Evolutionary conservation across 2,797 vertebrate species (phyloP), one percentile per base, ranked within the genome.

Genomic region (Coregonus ussuriensis): DNA sequence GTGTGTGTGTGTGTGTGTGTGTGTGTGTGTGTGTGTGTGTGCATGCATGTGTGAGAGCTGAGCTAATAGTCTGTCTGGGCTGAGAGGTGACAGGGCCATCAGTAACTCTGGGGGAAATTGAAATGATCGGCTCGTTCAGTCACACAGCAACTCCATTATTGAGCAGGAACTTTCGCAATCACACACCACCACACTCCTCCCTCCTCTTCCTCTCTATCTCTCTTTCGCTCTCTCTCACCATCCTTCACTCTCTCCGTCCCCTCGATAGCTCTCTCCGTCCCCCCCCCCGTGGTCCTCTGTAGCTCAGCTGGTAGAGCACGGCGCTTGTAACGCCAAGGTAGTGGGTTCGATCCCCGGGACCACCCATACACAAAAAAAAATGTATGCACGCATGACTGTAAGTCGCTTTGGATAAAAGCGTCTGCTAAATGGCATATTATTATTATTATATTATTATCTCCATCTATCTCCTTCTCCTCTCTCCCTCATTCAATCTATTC

Each of bases 41-140:
- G 56, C 41, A 35, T 74, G 59, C 13, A n/a, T 63, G 13, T 41
- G n/a, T 71, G 25, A 81, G 52, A 75, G 72, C 65, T 70, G 51
- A 63, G 51, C 62, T 87, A 77, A 81, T 87, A 82, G 81, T 83
- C 76, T 80, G 68, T 76, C 80, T 83, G 77, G 53, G 73, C 71
- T 16, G 33, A 66, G 69, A 76, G 68, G 21, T 83, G 85, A 88
- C 79, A 80, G 83, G 59, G 33, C 81, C 79, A 84, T 88, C 87
- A 85, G 85, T 87, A 83, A 88, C 74, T 83, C 70, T 21, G 21
- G 74, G 25, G 35, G 83, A 88, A 88, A 86, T 86, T 84, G 77
- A 89, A 91, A 84, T 85, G 79, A 90, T 87, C 69, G 21, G 56
- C 82, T 89, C 79, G 71, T 80, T 86, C 85, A 85, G 78, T 84